Percentiles rank a stretch among this genome's conserved stretches.
These are phyloP conservation scores for Chionodraco myersi DNA, from an alignment of 2,113 vertebrate species.

Conservation along the genomic window DNA sequence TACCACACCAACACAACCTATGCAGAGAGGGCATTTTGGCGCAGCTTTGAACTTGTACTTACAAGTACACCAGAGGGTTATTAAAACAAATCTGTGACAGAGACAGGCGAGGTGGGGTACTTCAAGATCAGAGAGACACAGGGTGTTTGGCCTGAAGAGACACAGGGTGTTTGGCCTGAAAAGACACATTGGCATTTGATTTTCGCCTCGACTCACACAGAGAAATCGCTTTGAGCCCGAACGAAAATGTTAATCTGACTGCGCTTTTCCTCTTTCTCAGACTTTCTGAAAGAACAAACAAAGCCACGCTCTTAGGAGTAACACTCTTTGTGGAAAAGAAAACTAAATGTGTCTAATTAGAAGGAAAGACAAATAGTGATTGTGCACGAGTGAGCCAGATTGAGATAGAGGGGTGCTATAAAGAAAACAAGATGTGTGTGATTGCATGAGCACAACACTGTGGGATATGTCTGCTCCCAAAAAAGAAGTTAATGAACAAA, in stretches of 20 bases:
- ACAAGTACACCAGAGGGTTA: constrained; percentile 53
- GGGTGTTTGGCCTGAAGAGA: constrained; percentile 34
- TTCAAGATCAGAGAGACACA: constrained; percentile 46
- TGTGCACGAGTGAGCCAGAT: constrained; percentile 7
- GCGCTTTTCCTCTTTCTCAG: neutral
- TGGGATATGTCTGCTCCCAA: constrained; percentile 24
- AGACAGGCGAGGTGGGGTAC: constrained; percentile 12
- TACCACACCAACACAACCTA: constrained; percentile 15
- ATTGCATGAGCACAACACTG: constrained; percentile 1
- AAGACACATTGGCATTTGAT: constrained; percentile 43
- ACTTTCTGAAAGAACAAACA: constrained; percentile 48
- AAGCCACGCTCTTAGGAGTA: constrained; percentile 31
- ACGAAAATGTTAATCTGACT: constrained; percentile 29
- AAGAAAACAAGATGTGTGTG: constrained; percentile 27
- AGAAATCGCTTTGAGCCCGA: constrained; percentile 29
- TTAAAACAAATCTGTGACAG: constrained; percentile 40
- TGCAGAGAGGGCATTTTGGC: constrained; percentile 24
- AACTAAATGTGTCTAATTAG: constrained; percentile 71
- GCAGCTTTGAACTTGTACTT: constrained; percentile 56
- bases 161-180: constrained; percentile 23
- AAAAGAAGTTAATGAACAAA: constrained; percentile 70
- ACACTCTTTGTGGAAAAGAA: constrained; percentile 47
- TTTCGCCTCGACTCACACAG: constrained; percentile 30
- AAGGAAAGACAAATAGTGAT: constrained; percentile 46
- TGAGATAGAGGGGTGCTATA: constrained; percentile 17